Percentiles rank a stretch among this genome's conserved stretches.
Conservation (phyloP, 2,113 vertebrate species). For the Butorides virescens region DNA sequence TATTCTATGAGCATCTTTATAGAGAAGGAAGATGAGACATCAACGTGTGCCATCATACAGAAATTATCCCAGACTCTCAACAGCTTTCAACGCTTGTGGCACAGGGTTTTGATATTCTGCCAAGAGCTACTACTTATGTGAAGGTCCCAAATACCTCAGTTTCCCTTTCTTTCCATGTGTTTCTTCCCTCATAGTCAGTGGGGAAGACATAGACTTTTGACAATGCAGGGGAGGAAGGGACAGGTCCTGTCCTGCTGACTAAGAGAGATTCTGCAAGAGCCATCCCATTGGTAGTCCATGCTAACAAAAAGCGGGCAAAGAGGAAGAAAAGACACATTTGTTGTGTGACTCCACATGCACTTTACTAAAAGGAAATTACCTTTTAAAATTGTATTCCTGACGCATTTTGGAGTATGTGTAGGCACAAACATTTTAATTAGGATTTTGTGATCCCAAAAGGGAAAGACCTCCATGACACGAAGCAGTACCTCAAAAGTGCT, state of each 20-base stretch:
- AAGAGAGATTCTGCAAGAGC: not conserved
- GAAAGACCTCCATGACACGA: not conserved
- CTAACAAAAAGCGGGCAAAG: not conserved
- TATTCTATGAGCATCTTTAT: not conserved
- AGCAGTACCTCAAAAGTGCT: not conserved
- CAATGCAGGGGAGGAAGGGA: not conserved
- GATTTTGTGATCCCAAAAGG: not conserved
- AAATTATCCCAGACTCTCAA: not conserved
- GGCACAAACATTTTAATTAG: not conserved
- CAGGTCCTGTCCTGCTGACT: not conserved
- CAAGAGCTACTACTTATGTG: not conserved
- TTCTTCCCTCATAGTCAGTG: not conserved
- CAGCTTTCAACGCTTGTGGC: not conserved
- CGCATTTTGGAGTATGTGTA: not conserved
- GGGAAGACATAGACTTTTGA: not conserved
- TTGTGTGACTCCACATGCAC: not conserved
- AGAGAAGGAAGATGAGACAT: not conserved
- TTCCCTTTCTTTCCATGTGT: not conserved
- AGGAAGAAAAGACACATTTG: not conserved
- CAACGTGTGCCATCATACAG: not conserved
- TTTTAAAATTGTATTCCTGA: not conserved
- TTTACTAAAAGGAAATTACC: not conserved
- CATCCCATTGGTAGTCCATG: accelerated
- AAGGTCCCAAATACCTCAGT: not conserved
- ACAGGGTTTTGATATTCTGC: not conserved